Evolutionary conservation across 2,113 vertebrate species (phyloP).

Genomic region (Ardeotis arabs): DNA sequence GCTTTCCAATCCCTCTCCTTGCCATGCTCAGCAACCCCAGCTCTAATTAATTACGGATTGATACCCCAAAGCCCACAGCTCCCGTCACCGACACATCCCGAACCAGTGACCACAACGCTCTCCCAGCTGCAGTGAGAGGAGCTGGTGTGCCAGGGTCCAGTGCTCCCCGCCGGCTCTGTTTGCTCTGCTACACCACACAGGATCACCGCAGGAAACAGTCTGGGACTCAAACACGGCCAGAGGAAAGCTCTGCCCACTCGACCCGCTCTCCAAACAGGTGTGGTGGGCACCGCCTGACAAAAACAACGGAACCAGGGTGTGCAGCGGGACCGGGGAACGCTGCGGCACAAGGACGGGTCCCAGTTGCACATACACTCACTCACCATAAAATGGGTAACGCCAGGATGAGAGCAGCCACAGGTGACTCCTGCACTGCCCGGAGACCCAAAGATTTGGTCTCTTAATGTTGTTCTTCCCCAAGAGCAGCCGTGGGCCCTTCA

Average conservation of each 20-base stretch:
- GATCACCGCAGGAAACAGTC: not conserved
- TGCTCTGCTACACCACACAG: not conserved
- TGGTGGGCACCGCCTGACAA: not conserved
- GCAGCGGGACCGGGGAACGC: not conserved
- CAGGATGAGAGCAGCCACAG: fast-evolving
- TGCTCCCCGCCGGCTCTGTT: not conserved
- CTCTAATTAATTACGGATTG: not conserved
- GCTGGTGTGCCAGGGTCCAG: not conserved
- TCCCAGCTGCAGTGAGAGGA: not conserved
- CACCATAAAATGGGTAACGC: not conserved
- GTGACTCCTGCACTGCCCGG: not conserved
- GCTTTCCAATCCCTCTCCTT: not conserved
- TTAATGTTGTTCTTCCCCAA: not conserved
- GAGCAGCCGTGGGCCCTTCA: not conserved
- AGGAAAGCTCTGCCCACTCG: not conserved
- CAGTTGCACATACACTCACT: not conserved
- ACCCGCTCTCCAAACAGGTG: not conserved
- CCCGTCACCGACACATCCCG: not conserved
- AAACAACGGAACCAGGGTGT: not conserved
- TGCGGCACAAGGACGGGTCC: fast-evolving
- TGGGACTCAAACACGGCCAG: not conserved
- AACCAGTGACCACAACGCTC: not conserved
- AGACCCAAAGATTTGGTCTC: not conserved
- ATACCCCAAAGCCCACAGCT: not conserved
- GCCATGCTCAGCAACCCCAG: not conserved